Conservation (phyloP, 2,888 invertebrate species). For the Idaea straminata region DNA sequence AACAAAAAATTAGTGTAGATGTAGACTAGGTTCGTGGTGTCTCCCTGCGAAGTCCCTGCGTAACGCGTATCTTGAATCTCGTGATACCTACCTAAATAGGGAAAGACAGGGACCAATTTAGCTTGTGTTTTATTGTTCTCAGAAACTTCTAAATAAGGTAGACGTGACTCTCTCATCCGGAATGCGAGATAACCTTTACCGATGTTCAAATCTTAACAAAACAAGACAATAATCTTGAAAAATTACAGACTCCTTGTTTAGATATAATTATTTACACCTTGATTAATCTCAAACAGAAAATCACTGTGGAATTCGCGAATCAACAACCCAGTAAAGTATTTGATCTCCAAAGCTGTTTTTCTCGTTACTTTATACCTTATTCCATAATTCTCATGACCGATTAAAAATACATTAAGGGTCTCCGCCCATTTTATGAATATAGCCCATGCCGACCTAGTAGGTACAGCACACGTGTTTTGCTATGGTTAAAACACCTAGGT, state of each 20-base stretch:
- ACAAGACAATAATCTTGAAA: not conserved
- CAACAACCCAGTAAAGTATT: slow-evolving; percentile 24
- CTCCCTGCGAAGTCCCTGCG: no score
- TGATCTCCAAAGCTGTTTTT: slow-evolving; percentile 14
- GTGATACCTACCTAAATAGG: no score
- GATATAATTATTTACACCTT: slow-evolving; percentile 4
- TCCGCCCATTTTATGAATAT: not conserved
- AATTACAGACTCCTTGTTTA: not conserved
- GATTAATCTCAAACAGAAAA: slow-evolving; percentile 4
- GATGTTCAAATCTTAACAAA: not conserved
- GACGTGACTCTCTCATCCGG: not conserved
- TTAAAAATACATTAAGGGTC: slow-evolving; percentile 26
- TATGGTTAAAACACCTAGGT: no score
- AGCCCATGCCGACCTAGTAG: no score
- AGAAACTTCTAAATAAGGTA: no score
- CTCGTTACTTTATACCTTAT: slow-evolving; percentile 23
- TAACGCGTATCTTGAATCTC: no score
- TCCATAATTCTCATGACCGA: slow-evolving; percentile 28
- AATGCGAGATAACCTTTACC: not conserved
- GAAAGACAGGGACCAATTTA: no score
- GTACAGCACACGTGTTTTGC: no score
- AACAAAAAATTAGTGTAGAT: no score
- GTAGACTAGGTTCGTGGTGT: no score
- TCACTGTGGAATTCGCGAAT: slow-evolving; percentile 5
- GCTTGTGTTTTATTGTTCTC: no score